Conservation (phyloP, 2,797 vertebrate species). For the Anguilla obscura region DNA sequence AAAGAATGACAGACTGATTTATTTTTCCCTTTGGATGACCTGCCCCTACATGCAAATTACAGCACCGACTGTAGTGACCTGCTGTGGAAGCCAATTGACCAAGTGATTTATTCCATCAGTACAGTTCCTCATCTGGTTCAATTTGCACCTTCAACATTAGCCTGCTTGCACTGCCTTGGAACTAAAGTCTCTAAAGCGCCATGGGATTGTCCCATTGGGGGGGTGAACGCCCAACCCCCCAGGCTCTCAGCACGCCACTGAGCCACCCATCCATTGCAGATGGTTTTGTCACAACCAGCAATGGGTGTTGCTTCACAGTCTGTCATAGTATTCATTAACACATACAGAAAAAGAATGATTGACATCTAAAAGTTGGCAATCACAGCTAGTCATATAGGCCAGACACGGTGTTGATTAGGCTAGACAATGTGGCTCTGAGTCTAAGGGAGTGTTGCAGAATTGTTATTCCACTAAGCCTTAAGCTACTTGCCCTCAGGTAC, state of each 20-base stretch:
- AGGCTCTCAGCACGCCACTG: background rate
- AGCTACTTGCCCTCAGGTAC: background rate
- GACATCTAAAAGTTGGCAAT: background rate
- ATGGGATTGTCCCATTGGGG: background rate
- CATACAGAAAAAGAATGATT: background rate
- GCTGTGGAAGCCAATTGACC: background rate
- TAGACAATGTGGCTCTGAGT: background rate
- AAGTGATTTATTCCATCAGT: background rate
- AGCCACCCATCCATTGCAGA: background rate
- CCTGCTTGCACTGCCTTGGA: background rate
- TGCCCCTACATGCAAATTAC: background rate
- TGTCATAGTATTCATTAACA: slow-evolving; percentile 5
- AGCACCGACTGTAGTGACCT: too few species aligned
- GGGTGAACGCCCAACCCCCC: background rate
- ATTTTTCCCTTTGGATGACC: slow-evolving; percentile 21
- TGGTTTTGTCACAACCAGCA: background rate
- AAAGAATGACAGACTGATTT: slow-evolving; percentile 20
- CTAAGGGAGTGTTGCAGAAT: background rate
- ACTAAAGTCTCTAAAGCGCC: background rate
- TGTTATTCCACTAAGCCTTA: background rate
- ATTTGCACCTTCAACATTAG: background rate
- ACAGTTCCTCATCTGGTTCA: background rate
- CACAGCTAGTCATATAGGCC: background rate
- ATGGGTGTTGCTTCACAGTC: background rate
- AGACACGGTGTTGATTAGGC: background rate